Base-by-base conservation (phyloP, 2,888 invertebrate genomes). In the Epicampocera succincta region DNA sequence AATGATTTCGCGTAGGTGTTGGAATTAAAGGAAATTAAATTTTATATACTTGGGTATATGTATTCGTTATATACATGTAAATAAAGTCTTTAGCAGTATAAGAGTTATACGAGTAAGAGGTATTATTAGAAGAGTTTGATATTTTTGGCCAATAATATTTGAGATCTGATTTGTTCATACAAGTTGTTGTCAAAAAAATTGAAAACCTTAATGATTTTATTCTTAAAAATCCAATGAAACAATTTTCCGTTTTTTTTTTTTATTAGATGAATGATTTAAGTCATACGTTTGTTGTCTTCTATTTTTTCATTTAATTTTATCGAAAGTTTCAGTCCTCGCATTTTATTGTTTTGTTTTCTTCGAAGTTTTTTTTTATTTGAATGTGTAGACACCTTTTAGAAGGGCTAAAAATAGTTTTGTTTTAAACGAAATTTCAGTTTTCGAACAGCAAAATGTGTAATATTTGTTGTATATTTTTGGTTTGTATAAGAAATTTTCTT, bases 331-430 rank as follows among this genome's bases (percentile, higher is more conserved):
- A 3, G 6, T 61, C 15, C 2, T 13, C 17, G 13, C 21, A 5
- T n/a, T 56, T 38, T 38, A 17, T 38, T 15, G 9, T 38, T 50
- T 46, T 61, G 11, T 71, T 52, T 13, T 13, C 44, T 25, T 21
- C 9, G 33, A 0, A 12, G 52, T 48, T 46, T 38, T 44, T 11
- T 61, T 13, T 60, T 33, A 40, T n/a, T n/a, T n/a, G n/a, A 13
- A 44, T 19, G 48, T 54, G 65, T 44, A 29, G 25, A 66, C 56
- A 63, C 65, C 4, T 73, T 65, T 56, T 50, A 19, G 15, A 11
- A n/a, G 0, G 6, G 6, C 66, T 73, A 79, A 79, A 79, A 79
- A 79, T 79, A 79, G 68, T 52, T 77, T 54, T 48, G 8, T 5
- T 40, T 69, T 8, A 48, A 8, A 11, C 21, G 11, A 65, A 38